Evolutionary conservation across 2,888 invertebrate species (phyloP).

Genomic region (Carabus problematicus): DNA sequence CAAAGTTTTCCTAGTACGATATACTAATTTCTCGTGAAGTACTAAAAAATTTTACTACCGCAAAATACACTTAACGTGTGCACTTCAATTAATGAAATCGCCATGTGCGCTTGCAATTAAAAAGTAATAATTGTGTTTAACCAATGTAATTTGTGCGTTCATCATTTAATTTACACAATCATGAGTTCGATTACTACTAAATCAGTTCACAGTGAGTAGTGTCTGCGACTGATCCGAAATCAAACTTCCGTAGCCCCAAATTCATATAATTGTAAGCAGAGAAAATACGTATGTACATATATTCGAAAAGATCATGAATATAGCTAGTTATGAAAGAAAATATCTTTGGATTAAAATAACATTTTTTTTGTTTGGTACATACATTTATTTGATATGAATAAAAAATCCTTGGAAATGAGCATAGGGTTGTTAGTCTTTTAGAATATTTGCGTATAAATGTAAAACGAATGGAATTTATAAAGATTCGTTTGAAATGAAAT

Average conservation of each 20-base stretch:
- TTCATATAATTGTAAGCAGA: too few relatives aligned
- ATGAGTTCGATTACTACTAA: conserved; percentile 39
- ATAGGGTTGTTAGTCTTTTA: too few relatives aligned
- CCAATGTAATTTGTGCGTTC: conserved; percentile 31
- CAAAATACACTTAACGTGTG: conserved; percentile 3
- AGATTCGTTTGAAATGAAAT: neutral
- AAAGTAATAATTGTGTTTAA: conserved; percentile 36
- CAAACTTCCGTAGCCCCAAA: too few relatives aligned
- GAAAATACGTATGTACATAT: too few relatives aligned
- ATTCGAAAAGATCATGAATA: too few relatives aligned
- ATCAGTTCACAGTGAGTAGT: conserved; percentile 19
- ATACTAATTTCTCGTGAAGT: neutral
- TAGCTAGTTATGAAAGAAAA: too few relatives aligned
- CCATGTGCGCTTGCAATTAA: conserved; percentile 28
- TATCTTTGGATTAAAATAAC: too few relatives aligned
- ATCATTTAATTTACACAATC: conserved; percentile 36
- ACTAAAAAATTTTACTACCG: neutral
- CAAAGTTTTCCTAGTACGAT: neutral
- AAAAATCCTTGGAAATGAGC: too few relatives aligned
- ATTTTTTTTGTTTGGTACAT: too few relatives aligned
- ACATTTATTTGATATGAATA: too few relatives aligned
- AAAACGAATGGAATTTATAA: neutral
- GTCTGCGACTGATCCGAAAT: too few relatives aligned
- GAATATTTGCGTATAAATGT: too few relatives aligned
- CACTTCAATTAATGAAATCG: conserved; percentile 35